Evolutionary conservation across 1,140 invertebrate genomes (phyloP).

Genomic region (Cotesia typhae): DNA sequence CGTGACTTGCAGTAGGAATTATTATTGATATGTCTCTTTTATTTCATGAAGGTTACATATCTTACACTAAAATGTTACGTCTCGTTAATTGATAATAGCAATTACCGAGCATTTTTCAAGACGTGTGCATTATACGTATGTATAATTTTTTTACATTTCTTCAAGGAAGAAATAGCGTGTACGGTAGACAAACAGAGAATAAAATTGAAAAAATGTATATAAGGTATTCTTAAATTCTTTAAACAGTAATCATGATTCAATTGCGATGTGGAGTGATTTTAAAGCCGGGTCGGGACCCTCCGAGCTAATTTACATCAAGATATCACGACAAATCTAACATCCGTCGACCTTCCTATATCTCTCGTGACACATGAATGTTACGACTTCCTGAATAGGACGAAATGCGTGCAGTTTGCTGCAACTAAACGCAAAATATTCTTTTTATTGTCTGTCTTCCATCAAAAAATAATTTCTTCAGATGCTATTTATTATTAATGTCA

Average conservation of each 20-base stretch:
- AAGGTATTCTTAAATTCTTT: neutral
- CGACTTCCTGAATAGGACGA: constrained; percentile 11
- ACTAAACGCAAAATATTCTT: neutral
- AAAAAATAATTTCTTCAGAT: no score
- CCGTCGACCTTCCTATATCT: constrained; percentile 15
- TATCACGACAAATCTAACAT: constrained; percentile 18
- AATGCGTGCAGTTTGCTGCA: constrained; percentile 8
- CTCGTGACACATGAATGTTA: constrained; percentile 10
- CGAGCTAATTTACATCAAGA: constrained; percentile 16
- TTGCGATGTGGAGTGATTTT: constrained; percentile 5
- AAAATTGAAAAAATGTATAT: neutral
- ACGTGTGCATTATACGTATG: no score
- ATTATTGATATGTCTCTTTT: neutral
- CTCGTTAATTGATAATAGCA: constrained; percentile 1
- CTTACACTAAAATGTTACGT: neutral
- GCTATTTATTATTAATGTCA: no score
- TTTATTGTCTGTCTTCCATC: neutral
- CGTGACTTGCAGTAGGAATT: constrained; percentile 1
- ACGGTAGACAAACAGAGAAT: no score
- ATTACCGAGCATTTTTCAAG: neutral
- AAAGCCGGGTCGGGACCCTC: constrained; percentile 5
- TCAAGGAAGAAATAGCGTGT: no score
- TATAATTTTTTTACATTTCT: no score
- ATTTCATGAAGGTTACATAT: neutral
- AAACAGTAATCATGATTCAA: constrained; percentile 9